Evolutionary conservation across 2,113 vertebrate genomes (phyloP).

Genomic region (Origma solitaria): DNA sequence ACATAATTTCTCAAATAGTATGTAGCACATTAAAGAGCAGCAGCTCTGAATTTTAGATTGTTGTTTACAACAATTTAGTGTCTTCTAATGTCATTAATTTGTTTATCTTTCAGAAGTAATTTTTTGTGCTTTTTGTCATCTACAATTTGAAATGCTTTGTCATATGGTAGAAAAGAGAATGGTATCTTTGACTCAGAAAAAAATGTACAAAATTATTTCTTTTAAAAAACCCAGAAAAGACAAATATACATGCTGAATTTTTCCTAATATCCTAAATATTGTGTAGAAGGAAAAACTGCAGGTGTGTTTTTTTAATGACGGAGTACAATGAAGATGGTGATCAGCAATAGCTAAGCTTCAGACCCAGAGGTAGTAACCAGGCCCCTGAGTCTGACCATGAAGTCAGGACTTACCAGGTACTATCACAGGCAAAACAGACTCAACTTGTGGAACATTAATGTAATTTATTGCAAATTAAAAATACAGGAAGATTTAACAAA

Average conservation of each 20-base stretch:
- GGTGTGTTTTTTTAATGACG: neutral
- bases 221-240: too few relatives aligned
- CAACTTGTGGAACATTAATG: neutral
- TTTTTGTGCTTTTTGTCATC: neutral
- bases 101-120: neutral
- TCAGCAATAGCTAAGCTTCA: neutral
- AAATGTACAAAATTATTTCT: rapidly evolving
- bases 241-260: neutral
- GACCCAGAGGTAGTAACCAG: neutral
- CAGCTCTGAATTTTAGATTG: neutral
- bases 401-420: neutral
- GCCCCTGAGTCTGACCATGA: rapidly evolving
- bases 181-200: neutral
- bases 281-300: neutral
- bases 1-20: neutral
- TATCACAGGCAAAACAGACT: neutral
- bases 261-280: neutral
- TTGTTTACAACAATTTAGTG: neutral
- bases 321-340: neutral
- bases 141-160: neutral
- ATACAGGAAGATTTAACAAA: neutral
- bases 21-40: neutral
- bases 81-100: neutral
- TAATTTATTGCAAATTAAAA: neutral
- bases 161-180: neutral